Percentiles rank a stretch among this genome's conserved stretches.
Conservation (phyloP, 2,888 invertebrate genomes). For the Notodonta dromedarius region DNA sequence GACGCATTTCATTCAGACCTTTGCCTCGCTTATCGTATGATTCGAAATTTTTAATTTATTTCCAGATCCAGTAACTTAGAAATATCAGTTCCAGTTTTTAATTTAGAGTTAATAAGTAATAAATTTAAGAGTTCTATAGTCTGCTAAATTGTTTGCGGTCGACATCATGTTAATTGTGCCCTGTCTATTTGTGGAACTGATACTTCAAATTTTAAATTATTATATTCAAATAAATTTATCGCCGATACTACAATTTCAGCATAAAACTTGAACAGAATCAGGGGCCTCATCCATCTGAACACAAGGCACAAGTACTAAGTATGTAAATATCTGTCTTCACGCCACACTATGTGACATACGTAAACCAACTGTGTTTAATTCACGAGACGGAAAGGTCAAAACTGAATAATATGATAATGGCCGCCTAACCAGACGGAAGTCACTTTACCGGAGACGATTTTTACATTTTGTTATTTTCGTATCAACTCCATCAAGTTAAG, state of each 20-base stretch:
- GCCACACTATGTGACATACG: constrained; percentile 10
- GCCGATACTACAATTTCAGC: not conserved
- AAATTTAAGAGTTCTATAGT: no score
- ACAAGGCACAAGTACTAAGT: constrained; percentile 1
- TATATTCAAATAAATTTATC: not conserved
- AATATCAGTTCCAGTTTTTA: no score
- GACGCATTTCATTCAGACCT: no score
- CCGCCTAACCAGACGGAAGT: constrained; percentile 15
- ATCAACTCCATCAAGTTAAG: not conserved
- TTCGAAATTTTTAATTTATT: no score
- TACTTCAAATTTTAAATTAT: not conserved
- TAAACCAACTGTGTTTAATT: constrained; percentile 20
- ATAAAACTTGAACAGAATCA: constrained; percentile 3
- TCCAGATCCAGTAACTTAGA: no score
- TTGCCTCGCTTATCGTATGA: no score
- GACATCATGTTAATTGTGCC: no score
- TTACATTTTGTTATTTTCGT: constrained; percentile 8
- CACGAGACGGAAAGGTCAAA: constrained; percentile 17
- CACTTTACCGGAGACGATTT: constrained; percentile 4
- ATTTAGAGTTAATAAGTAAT: no score
- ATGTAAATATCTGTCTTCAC: constrained; percentile 17
- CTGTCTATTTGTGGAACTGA: not conserved
- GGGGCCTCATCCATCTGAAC: not conserved
- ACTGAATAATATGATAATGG: constrained; percentile 33
- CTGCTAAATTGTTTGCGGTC: no score